A percentile compares a stretch with the other conserved stretches of the same genome.
Evolutionary conservation across 2,113 vertebrate genomes (phyloP).

Genomic region (Rhineura floridana): DNA sequence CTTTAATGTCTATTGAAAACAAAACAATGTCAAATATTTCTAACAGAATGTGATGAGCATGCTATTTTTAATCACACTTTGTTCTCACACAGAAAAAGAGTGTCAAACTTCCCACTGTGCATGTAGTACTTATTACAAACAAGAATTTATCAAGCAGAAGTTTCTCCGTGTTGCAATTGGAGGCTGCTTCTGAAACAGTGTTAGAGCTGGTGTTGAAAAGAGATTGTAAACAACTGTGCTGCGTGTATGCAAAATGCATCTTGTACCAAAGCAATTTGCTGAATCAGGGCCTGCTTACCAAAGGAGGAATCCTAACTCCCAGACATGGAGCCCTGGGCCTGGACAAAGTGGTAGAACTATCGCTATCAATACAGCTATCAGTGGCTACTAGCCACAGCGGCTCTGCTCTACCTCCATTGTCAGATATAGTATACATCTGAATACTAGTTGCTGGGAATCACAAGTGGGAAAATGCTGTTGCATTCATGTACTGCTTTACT

Average conservation of each 20-base stretch:
- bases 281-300: not conserved
- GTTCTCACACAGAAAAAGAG: not conserved
- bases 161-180: not conserved
- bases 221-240: not conserved
- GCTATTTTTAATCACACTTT: not conserved
- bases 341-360: too few species aligned
- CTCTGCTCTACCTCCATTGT: too few species aligned
- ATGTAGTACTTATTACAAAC: too few species aligned
- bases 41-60: not conserved
- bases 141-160: not conserved
- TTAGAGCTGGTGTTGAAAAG: not conserved
- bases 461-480: too few species aligned
- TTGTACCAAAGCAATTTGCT: not conserved
- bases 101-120: not conserved
- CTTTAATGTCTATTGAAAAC: slow-evolving; percentile 80
- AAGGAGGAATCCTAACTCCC: not conserved
- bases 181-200: not conserved
- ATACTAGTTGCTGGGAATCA: too few species aligned
- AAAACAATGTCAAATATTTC: not conserved
- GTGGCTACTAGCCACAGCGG: too few species aligned
- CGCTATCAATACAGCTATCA: too few species aligned
- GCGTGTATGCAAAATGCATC: not conserved
- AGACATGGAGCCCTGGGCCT: not conserved
- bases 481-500: too few species aligned
- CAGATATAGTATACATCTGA: too few species aligned